A percentile compares a stretch with the other conserved stretches of the same genome.
Evolutionary conservation across 2,113 vertebrate genomes (phyloP).

Genomic region (Taxidea taxus): DNA sequence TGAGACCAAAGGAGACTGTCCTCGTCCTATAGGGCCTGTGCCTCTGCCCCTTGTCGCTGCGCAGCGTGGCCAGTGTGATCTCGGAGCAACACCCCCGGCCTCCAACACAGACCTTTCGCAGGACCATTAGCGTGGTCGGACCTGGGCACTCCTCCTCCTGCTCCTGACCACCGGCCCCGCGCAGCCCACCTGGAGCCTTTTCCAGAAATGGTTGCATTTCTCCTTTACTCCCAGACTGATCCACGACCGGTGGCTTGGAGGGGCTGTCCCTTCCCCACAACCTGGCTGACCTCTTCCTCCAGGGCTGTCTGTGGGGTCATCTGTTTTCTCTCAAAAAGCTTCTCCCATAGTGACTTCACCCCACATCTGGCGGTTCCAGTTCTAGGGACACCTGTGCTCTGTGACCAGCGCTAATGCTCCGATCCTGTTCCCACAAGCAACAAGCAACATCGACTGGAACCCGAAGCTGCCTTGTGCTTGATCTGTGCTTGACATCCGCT

Average conservation of each 20-base stretch:
- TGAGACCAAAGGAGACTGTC: neutral
- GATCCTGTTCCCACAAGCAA: conserved; percentile 33
- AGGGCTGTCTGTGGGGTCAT: neutral
- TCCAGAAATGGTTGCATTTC: neutral
- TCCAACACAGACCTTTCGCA: neutral
- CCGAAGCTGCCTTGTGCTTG: conserved; percentile 55
- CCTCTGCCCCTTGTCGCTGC: neutral
- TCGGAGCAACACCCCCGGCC: neutral
- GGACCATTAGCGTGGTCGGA: accelerated
- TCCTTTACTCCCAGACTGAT: neutral
- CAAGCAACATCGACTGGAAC: conserved; percentile 30
- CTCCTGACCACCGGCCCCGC: too few species aligned
- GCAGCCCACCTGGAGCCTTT: neutral
- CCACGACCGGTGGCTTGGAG: too few species aligned
- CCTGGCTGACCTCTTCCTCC: neutral
- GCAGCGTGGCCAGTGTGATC: accelerated
- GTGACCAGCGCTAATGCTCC: neutral
- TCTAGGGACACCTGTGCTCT: conserved; percentile 44
- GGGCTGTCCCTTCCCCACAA: neutral
- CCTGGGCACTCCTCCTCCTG: neutral
- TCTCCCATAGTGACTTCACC: accelerated
- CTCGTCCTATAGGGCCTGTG: neutral
- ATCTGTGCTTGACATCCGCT: conserved; percentile 24
- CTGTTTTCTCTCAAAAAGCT: neutral
- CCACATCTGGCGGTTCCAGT: neutral